Base-by-base conservation (phyloP, 2,888 invertebrate species). In the Conus canariensis region DNA sequence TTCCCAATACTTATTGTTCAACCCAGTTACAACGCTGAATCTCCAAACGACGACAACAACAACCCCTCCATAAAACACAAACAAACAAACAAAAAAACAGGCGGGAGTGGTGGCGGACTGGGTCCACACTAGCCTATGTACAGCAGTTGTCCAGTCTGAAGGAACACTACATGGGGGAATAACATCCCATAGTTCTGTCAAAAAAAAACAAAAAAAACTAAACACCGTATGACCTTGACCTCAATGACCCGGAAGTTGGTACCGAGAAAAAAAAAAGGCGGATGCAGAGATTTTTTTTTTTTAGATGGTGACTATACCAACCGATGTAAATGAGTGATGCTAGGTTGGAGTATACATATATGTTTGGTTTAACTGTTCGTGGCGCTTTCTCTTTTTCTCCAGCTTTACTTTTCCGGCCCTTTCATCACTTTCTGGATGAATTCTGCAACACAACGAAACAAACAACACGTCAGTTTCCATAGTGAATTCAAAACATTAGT, bases 341-440 rank as follows among this genome's bases (percentile, higher is more conserved):
- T 60, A 60, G 14, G 59, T 58, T 25, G n/a, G 19, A 58, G 16
- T 85, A 56, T 30, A 14, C 12, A 14, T 82, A 10, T 59, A 22
- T 58, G 59, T 22, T 85, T 85, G 19, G 30, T 6, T 74, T 0
- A n/a, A n/a, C 19, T 22, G 22, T 74, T 74, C 10, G n/a, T 80
- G 30, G 77, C 22, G 70, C 22, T 19, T 58, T 83, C 58, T 22
- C 25, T 58, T 4, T 22, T 22, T 58, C 12, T 70, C 19, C 19
- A 19, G 64, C 25, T 90, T 80, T 87, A 90, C 64, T 60, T 90
- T 22, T 87, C 88, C 58, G 92, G 92, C 19, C 92, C 91, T 83
- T 91, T 91, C 89, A 92, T 77, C 16, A 92, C 82, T 59, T 92
- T 91, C 86, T 88, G 64, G 90, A 92, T 91, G 89, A 92, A 92